A percentile compares a stretch with the other conserved stretches of the same genome.
Conservation (phyloP, 2,113 vertebrate species). For the Trematocara macrostoma region DNA sequence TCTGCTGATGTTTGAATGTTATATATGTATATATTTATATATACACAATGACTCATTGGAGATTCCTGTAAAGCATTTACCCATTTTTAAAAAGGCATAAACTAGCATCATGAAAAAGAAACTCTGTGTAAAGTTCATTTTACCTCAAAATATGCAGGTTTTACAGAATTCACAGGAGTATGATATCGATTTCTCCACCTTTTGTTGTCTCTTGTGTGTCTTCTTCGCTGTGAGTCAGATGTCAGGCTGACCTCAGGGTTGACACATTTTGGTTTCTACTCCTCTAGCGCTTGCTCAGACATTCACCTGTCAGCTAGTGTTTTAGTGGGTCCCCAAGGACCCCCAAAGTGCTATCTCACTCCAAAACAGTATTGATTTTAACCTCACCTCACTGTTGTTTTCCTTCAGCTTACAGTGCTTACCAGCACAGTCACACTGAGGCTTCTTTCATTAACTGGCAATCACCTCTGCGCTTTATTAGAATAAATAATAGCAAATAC, state of each 20-base stretch:
- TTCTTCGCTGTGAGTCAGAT: slow-evolving; percentile 19
- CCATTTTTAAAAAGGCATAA: background rate
- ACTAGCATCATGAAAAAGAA: background rate
- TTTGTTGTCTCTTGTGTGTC: slow-evolving; percentile 20
- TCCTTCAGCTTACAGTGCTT: slow-evolving; percentile 39
- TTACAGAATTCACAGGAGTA: slow-evolving; percentile 4
- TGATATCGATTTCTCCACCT: slow-evolving; percentile 26
- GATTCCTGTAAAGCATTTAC: background rate
- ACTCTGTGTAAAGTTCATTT: background rate
- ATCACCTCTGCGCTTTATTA: slow-evolving; percentile 1
- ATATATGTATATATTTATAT: background rate
- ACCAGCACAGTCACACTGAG: slow-evolving; percentile 16
- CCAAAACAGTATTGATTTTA: slow-evolving; percentile 56
- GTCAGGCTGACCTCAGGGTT: slow-evolving; percentile 40
- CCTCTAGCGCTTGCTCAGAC: slow-evolving; percentile 30
- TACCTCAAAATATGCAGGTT: background rate
- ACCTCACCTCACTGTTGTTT: slow-evolving; percentile 50
- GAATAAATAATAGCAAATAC: background rate
- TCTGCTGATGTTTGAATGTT: background rate
- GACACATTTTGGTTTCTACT: slow-evolving; percentile 32
- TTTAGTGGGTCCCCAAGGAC: slow-evolving; percentile 45
- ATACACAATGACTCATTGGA: background rate
- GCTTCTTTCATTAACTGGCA: background rate
- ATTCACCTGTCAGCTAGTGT: slow-evolving; percentile 56
- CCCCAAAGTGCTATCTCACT: slow-evolving; percentile 28